Evolutionary conservation across 2,888 invertebrate genomes (phyloP).

Genomic region (Marasmarcha lunaedactyla): DNA sequence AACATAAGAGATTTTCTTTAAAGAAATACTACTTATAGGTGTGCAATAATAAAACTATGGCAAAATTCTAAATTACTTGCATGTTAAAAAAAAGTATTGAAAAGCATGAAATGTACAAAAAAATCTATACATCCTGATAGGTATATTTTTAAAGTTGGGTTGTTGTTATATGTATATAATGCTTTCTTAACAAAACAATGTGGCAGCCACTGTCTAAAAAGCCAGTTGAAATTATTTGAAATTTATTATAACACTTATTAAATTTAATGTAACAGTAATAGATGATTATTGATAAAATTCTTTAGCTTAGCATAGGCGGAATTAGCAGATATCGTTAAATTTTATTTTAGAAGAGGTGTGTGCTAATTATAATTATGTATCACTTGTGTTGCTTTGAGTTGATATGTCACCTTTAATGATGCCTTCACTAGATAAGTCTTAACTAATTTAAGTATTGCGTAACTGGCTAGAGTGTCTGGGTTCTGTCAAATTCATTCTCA

Average conservation of each 20-base stretch:
- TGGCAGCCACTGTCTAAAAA: conserved; percentile 17
- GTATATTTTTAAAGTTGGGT: conserved; percentile 21
- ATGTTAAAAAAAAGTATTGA: background rate
- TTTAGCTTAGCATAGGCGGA: conserved; percentile 53
- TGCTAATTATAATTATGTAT: conserved; percentile 35
- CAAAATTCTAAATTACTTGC: conserved; percentile 2
- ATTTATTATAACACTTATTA: conserved; percentile 15
- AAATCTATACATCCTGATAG: conserved; percentile 3
- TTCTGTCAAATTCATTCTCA: conserved; percentile 17
- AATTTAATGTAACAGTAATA: conserved; percentile 10
- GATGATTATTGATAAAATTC: conserved; percentile 22
- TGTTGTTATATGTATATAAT: conserved; percentile 64
- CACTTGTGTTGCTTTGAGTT: conserved; percentile 44
- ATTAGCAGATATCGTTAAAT: conserved; percentile 43
- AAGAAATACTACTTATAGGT: background rate
- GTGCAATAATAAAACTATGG: conserved; percentile 3
- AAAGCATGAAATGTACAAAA: conserved; percentile 7
- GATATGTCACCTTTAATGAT: conserved; percentile 43
- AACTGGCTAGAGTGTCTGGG: conserved; percentile 18
- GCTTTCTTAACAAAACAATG: conserved; percentile 28
- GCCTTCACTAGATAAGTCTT: conserved; percentile 45
- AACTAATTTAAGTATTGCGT: conserved; percentile 17
- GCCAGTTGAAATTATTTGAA: conserved; percentile 29
- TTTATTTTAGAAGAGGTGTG: conserved; percentile 38
- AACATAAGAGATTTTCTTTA: too few relatives aligned